Evolutionary conservation across 2,113 vertebrate genomes (phyloP), one percentile per base, ranked within the genome.

Genomic region (Pygoscelis adeliae): DNA sequence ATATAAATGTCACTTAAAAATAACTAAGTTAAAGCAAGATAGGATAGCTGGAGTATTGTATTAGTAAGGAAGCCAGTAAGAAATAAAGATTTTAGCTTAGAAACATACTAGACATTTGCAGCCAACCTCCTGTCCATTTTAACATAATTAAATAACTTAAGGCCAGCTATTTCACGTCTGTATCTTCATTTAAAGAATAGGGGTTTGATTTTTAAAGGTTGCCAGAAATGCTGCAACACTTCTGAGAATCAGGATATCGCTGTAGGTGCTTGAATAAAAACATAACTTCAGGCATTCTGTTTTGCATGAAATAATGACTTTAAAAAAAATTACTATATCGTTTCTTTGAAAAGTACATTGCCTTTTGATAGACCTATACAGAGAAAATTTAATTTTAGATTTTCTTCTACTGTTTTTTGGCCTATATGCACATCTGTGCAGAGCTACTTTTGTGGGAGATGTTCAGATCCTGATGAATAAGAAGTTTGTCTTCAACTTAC

Each of bases 21-120:
- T 89, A 90, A 84, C 55, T 26, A 42, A 76, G 56, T 87, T 89
- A 91, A 82, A 92, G 36, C 36, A 82, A 85, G 77, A 70, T 42
- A 67, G 65, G 34, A 8, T 89, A 90, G 46, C 55, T 76, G 47
- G 63, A 69, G n/a, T 85, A 92, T 62, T 91, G 11, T 76, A 40
- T 91, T 94, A 84, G 49, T 84, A 82, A 82, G 77, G 55, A 84
- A 95, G 34, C 55, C 78, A 93, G 40, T 62, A 89, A 93, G 38
- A 88, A 94, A 90, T 86, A 62, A 91, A 82, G 61, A 63, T 21
- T 61, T 90, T 47, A 90, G 50, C 78, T 38, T 65, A 72, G 88
- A 94, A 94, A 19, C 58, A 70, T 46, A 40, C 29, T 70, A 69
- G 77, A 42, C 29, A 55, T 66, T 91, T 94, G 61, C 63, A 94